Evolutionary conservation across 2,888 invertebrate species (phyloP).

Genomic region (Lochmaea capreae): DNA sequence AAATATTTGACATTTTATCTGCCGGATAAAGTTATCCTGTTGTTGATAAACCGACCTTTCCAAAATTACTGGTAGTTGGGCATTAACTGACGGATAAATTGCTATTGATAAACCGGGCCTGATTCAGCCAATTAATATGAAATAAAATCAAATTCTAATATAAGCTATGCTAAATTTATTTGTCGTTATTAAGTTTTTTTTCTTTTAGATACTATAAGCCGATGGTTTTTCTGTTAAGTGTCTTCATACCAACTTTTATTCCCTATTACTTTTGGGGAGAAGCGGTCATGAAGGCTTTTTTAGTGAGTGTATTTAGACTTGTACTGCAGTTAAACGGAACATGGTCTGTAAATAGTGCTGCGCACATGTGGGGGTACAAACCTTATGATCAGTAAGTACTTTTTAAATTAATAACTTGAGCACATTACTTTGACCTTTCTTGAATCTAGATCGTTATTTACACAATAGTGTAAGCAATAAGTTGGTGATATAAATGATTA

Average conservation of each 20-base stretch:
- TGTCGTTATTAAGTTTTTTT: neutral
- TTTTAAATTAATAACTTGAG: slow-evolving; percentile 2
- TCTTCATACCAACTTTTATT: slow-evolving; percentile 79
- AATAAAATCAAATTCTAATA: too few relatives aligned
- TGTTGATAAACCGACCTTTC: too few relatives aligned
- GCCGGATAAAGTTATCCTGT: too few relatives aligned
- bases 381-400: slow-evolving; percentile 77
- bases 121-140: neutral
- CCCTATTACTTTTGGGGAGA: slow-evolving; percentile 86
- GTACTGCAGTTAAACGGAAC: slow-evolving; percentile 83
- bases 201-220: slow-evolving; percentile 72
- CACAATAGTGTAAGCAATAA: too few relatives aligned
- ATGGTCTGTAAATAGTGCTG: slow-evolving; percentile 90
- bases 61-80: too few relatives aligned
- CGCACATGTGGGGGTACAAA: slow-evolving; percentile 82
- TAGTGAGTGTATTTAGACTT: slow-evolving; percentile 81
- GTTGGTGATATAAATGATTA: too few relatives aligned
- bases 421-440: too few relatives aligned
- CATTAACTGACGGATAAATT: too few relatives aligned
- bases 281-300: slow-evolving; percentile 74
- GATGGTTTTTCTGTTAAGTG: slow-evolving; percentile 79
- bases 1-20: too few relatives aligned
- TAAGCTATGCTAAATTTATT: neutral
- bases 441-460: too few relatives aligned
- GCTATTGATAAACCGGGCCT: too few relatives aligned